Base-by-base conservation (phyloP, 2,113 vertebrate species). In the Sylvia atricapilla region DNA sequence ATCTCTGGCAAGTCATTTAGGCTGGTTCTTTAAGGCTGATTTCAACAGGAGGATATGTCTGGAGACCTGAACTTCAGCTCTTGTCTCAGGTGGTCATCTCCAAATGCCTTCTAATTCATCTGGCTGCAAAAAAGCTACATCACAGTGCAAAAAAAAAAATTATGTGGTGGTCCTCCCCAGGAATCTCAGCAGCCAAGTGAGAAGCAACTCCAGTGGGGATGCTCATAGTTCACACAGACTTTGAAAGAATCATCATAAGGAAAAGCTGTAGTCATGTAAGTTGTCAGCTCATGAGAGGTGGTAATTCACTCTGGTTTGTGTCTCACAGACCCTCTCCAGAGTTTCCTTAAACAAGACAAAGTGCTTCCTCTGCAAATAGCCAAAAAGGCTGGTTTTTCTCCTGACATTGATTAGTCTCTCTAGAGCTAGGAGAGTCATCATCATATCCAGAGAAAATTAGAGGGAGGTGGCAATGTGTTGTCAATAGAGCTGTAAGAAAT, bases 401-500 rank as follows among this genome's bases (percentile, higher is more conserved):
- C 52, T 35, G 30, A 66, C 84, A 74, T n/a, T 86, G 78, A 64
- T 91, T 83, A 83, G 41, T 93, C 9, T 95, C 55, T 88, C 75
- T 52, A 55, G 78, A 91, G 46, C 37, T 43, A 25, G 52, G 43
- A 93, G 78, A 87, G 46, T 49, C 66, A 20, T 62, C 70, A 69
- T 69, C 66, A 37, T 77, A 90, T 83, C 78, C 93, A 94, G 76
- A 83, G 50, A 55, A 96, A 95, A 94, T 88, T 85, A 91, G 63
- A 94, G 43, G 46, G 67, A 95, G 67, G 67, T 83, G 67, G 84
- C 87, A 95, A 95, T 77, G 46, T 87, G 63, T 70, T 94, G 75
- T 60, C 84, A 94, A 93, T 43, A 90, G 78, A 93, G 43, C 63
- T 84, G 63, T 80, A 91, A 93, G 91, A 95, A 91, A 90, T 94